Evolutionary conservation across 2,113 vertebrate species (phyloP).

Genomic region (Spheniscus mendiculus): DNA sequence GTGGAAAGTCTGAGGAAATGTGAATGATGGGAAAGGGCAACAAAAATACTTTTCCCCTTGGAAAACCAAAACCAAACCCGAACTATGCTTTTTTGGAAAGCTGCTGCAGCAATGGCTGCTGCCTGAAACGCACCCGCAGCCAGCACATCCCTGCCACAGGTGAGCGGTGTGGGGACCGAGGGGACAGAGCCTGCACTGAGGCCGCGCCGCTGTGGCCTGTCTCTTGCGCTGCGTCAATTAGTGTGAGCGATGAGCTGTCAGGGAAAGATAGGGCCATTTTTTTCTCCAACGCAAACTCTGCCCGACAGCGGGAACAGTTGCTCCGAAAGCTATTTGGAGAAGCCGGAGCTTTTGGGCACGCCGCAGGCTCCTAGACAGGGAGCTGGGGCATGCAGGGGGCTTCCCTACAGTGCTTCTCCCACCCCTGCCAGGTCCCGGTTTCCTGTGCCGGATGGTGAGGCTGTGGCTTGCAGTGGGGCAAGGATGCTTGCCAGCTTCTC

Average conservation of each 20-base stretch:
- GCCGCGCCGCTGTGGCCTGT: background rate
- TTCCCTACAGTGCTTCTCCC: background rate
- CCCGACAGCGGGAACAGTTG: background rate
- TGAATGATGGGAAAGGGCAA: background rate
- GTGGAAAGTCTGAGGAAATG: background rate
- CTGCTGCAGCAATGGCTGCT: background rate
- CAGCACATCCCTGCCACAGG: background rate
- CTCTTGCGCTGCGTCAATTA: background rate
- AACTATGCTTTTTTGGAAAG: background rate
- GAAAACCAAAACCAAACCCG: background rate
- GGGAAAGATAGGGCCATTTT: background rate
- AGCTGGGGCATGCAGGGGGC: background rate
- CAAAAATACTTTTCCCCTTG: background rate
- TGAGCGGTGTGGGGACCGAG: background rate
- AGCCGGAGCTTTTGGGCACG: background rate
- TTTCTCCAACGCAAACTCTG: background rate
- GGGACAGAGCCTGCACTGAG: background rate
- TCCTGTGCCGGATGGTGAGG: fast-evolving
- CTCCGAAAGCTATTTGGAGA: background rate
- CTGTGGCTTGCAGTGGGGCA: background rate
- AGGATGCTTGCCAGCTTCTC: background rate
- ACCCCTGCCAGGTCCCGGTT: background rate
- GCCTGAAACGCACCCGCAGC: background rate
- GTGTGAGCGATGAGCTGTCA: background rate
- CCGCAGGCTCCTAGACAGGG: fast-evolving